Percentiles rank a stretch among this genome's conserved stretches.
Conservation (phyloP, 2,797 vertebrate genomes). For the Poeciliopsis presidionis region DNA sequence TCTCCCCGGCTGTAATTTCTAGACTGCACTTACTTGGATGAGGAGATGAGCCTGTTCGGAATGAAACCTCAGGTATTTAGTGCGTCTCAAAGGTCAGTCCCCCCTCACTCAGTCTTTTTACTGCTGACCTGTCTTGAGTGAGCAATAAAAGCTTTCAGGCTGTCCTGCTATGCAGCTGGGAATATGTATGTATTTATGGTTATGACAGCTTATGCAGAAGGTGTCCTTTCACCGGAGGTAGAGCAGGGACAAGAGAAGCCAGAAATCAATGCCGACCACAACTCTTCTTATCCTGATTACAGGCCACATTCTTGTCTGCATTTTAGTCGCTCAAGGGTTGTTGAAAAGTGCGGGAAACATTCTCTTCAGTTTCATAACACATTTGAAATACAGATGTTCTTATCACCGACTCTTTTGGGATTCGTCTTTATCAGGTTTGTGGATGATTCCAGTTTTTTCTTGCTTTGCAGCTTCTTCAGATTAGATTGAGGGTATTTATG, state of each 20-base stretch:
- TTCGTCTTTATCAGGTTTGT: background rate
- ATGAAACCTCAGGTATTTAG: constrained; percentile 71
- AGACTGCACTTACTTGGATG: constrained; percentile 25
- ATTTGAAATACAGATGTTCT: background rate
- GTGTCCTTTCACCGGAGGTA: constrained; percentile 20
- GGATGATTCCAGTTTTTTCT: background rate
- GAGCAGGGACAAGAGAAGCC: constrained; percentile 25
- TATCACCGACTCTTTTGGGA: background rate
- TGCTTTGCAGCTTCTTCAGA: background rate
- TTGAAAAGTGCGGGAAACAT: background rate
- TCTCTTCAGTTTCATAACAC: background rate
- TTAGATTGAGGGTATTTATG: background rate
- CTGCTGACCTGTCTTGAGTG: constrained; percentile 67
- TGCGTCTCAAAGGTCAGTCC: constrained; percentile 76
- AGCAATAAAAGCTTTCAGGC: constrained; percentile 63
- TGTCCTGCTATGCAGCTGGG: constrained; percentile 21
- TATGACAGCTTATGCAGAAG: constrained; percentile 21
- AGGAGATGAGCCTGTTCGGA: constrained; percentile 22
- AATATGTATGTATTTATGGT: constrained; percentile 28
- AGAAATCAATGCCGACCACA: constrained; percentile 31
- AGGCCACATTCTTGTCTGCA: background rate
- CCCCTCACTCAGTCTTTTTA: constrained; percentile 56
- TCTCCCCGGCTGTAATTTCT: constrained; percentile 21
- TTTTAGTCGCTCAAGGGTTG: background rate
- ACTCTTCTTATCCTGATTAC: constrained; percentile 8